phyloP scores from a whole-genome alignment of 2,888 invertebrate genomes.

The Apantesis nais region DNA sequence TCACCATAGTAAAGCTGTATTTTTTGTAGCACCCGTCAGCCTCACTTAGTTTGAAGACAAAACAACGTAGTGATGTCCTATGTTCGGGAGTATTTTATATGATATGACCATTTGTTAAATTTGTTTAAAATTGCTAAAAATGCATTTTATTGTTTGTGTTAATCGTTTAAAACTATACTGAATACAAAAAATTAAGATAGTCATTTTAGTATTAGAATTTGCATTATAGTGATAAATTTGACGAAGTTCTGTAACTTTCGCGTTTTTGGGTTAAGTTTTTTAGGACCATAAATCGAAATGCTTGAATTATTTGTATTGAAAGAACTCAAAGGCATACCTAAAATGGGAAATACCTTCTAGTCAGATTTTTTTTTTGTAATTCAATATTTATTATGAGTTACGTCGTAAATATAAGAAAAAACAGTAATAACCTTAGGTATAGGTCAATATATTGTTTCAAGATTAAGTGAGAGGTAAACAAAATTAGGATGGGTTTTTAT shows the following conservation, averaged over 20 bases:
- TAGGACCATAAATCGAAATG: background rate
- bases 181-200: background rate
- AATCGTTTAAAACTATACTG: background rate
- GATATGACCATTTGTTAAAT: too few species aligned
- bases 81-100: background rate
- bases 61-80: conserved; percentile 58
- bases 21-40: conserved; percentile 78
- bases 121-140: background rate
- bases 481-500: too few species aligned
- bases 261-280: background rate
- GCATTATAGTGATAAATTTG: background rate
- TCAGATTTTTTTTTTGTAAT: background rate
- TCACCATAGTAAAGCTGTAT: conserved; percentile 68
- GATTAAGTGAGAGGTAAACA: background rate
- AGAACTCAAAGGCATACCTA: background rate
- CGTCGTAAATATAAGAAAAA: background rate
- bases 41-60: conserved; percentile 72
- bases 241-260: background rate
- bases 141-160: background rate
- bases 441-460: background rate
- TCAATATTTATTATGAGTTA: too few species aligned
- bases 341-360: background rate
- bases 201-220: background rate
- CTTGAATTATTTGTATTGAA: background rate
- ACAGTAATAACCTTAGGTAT: too few species aligned